Evolutionary conservation across 2,797 vertebrate species (phyloP).

Genomic region (Triplophysa bombifrons): DNA sequence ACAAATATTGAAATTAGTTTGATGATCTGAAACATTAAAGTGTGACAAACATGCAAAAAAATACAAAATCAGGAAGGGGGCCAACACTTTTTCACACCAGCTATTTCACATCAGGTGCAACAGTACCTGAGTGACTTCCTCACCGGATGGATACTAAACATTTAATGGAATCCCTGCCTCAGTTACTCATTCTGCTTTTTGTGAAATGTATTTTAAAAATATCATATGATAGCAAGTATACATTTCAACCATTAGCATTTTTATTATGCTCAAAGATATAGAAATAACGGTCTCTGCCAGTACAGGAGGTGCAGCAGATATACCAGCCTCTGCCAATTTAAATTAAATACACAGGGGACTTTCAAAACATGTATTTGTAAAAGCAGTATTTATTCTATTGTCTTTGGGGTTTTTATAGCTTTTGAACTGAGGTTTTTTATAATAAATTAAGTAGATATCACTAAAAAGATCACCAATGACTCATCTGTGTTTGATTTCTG

Average conservation of each 20-base stretch:
- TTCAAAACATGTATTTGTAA: not conserved
- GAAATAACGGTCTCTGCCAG: not conserved
- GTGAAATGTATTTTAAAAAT: not conserved
- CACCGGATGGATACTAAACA: too few relatives aligned
- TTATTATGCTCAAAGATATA: not conserved
- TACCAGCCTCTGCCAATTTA: not conserved
- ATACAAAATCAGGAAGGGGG: too few relatives aligned
- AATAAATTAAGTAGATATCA: not conserved
- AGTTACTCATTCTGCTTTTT: not conserved
- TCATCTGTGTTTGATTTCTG: not conserved
- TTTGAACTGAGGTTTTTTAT: not conserved
- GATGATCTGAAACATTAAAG: too few relatives aligned
- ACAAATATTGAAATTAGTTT: too few relatives aligned
- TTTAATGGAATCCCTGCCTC: too few relatives aligned
- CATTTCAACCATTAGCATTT: not conserved
- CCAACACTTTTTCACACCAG: too few relatives aligned
- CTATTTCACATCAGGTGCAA: too few relatives aligned
- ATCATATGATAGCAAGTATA: not conserved
- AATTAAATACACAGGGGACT: not conserved
- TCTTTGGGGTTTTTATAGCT: not conserved
- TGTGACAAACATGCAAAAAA: too few relatives aligned
- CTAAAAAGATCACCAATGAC: not conserved
- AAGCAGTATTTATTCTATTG: not conserved
- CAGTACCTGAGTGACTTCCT: too few relatives aligned
- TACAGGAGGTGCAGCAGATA: not conserved